These are phyloP conservation scores for Rhyacichthys aspro DNA, from an alignment of 2,797 vertebrate species.

Conservation along the genomic window DNA sequence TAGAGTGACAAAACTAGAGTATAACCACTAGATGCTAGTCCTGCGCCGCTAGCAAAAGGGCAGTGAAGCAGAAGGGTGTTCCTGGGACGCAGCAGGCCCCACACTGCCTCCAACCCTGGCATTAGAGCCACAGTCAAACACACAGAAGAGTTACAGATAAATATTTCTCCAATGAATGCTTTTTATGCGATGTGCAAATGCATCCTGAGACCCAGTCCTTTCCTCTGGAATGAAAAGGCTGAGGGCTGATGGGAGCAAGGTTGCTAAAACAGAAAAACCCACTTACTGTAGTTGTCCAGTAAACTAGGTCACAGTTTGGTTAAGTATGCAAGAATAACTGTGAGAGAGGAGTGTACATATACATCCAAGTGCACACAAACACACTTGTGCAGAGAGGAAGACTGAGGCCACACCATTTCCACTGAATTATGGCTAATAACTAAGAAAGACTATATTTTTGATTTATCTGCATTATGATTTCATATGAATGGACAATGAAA, in stretches of 20 bases:
- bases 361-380: constrained; percentile 22
- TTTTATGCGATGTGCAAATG: constrained; percentile 34
- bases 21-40: constrained; percentile 36
- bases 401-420: constrained; percentile 50
- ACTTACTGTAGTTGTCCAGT: constrained; percentile 77
- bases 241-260: constrained; percentile 43
- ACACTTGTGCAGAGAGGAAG: constrained; percentile 45
- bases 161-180: constrained; percentile 48
- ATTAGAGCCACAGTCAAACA: constrained; percentile 44
- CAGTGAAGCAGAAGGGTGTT: constrained; percentile 66
- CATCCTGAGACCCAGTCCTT: constrained; percentile 42
- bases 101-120: constrained; percentile 65
- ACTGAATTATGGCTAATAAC: constrained; percentile 69
- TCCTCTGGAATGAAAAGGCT: constrained; percentile 49
- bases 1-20: constrained; percentile 28
- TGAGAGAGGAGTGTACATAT: constrained; percentile 54
- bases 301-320: constrained; percentile 83
- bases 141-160: constrained; percentile 27
- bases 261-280: constrained; percentile 77
- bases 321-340: constrained; percentile 81
- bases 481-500: no score
- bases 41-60: constrained; percentile 32
- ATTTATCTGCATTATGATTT: no score
- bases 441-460: constrained; percentile 6
- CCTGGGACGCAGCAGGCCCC: constrained; percentile 63